Evolutionary conservation across 1,140 invertebrate genomes (phyloP).

Genomic region (Oedothorax gibbosus): DNA sequence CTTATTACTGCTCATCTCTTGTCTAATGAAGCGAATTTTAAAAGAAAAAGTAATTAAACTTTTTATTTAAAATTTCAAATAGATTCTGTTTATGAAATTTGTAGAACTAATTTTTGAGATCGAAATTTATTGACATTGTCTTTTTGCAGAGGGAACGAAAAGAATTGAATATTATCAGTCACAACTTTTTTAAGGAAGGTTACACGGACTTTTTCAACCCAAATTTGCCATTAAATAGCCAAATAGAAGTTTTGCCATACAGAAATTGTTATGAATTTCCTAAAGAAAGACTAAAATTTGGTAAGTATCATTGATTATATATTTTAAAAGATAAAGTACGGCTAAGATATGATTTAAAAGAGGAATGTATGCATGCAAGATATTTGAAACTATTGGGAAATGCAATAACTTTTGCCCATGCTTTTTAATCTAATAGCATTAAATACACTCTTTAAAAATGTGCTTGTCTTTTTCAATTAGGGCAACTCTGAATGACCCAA

Average conservation of each 20-base stretch:
- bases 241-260: slow-evolving; percentile 78
- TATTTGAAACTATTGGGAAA: too few species aligned
- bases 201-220: slow-evolving; percentile 63
- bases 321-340: too few species aligned
- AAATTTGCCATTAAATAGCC: slow-evolving; percentile 63
- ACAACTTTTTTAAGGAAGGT: slow-evolving; percentile 60
- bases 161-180: slow-evolving; percentile 61
- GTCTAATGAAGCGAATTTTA: slow-evolving; percentile 47
- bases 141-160: slow-evolving; percentile 58
- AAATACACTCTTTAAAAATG: too few species aligned
- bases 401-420: too few species aligned
- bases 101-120: background rate
- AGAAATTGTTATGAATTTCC: slow-evolving; percentile 79
- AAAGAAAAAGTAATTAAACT: slow-evolving; percentile 45
- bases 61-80: background rate
- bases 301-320: background rate
- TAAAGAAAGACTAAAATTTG: slow-evolving; percentile 61
- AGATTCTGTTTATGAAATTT: background rate
- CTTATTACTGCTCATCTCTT: slow-evolving; percentile 56
- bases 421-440: too few species aligned
- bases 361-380: too few species aligned
- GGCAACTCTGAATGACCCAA: too few species aligned
- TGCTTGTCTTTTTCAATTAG: too few species aligned
- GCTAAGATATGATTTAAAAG: too few species aligned
- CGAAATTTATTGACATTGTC: background rate